These are phyloP conservation scores for Anastrepha obliqua DNA, from an alignment of 1,140 invertebrate genomes.

Conservation along the genomic window DNA sequence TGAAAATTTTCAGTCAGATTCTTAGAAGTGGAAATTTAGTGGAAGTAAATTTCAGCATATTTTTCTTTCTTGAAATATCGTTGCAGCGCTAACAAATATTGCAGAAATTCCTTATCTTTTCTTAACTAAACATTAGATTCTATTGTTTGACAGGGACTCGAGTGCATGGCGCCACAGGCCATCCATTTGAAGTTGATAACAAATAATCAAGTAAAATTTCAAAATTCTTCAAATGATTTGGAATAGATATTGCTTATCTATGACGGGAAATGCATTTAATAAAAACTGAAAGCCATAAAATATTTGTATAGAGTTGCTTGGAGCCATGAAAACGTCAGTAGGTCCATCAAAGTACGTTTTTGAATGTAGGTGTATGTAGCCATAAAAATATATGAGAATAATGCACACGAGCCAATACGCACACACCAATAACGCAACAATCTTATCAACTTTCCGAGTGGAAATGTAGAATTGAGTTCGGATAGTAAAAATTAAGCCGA, in stretches of 20 bases:
- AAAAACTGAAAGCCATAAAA: background rate
- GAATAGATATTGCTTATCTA: slow-evolving; percentile 18
- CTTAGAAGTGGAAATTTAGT: too few relatives aligned
- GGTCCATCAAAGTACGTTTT: background rate
- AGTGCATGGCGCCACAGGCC: background rate
- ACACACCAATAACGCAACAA: background rate
- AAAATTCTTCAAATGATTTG: background rate
- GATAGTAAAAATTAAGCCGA: background rate
- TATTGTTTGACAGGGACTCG: background rate
- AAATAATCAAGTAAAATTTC: background rate
- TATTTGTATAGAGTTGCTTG: background rate
- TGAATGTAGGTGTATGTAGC: too few relatives aligned
- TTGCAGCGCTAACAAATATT: too few relatives aligned
- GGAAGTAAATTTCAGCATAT: too few relatives aligned
- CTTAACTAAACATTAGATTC: background rate
- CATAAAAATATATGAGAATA: too few relatives aligned
- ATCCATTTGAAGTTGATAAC: background rate
- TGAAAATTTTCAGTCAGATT: too few relatives aligned
- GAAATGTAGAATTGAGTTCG: background rate
- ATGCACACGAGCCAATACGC: too few relatives aligned
- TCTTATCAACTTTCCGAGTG: background rate
- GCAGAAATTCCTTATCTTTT: background rate
- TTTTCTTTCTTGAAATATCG: too few relatives aligned
- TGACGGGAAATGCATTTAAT: background rate
- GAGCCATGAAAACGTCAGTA: background rate